Evolutionary conservation across 1,140 invertebrate genomes (phyloP), one percentile per base, ranked within the genome.

Genomic region (Thaumetopoea pityocampa): DNA sequence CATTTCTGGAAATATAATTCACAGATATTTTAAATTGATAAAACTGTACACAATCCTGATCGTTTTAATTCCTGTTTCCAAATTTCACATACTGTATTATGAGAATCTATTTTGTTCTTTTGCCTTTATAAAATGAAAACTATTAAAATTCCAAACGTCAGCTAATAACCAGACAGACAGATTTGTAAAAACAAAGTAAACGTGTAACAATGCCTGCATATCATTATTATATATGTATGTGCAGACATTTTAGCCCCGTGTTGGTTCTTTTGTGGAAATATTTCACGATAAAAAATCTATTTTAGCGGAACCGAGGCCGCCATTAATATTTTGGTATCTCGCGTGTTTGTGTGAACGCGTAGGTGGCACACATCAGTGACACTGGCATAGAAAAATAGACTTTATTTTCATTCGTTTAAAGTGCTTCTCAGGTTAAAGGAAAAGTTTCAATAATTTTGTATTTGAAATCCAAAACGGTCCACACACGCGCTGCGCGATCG

Each of bases 401-500:
- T 29, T 17, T 55, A 40, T 7, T 3, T 3, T 0, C 0, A 0
- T 11, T 3, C 9, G 0, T 6, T 16, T 51, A 62, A 8, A 14
- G 51, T 44, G 17, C 9, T 24, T 5, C 38, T 43, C 45, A 1
- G 7, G 11, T 17, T 47, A 37, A 16, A 2, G 1, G 1, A 24
- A 40, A 48, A 45, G 28, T 47, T 54, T 29, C 9, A 42, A 43
- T 36, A 53, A 61, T 62, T 67, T 67, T 60, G 56, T 72, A 53
- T 73, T 76, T 57, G 62, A 76, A 79, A 70, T 72, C 63, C 68
- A 72, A 78, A 78, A 78, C 70, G 57, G 52, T 67, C 50, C 69
- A 76, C 69, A 74, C 63, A 74, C 71, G 69, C 66, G 71, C 63
- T 60, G 58, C 42, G 61, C 67, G 61, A 79, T 79, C 74, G 74